Evolutionary conservation across 2,888 invertebrate genomes (phyloP).

Genomic region (Scaptomyza cyrtandrae): DNA sequence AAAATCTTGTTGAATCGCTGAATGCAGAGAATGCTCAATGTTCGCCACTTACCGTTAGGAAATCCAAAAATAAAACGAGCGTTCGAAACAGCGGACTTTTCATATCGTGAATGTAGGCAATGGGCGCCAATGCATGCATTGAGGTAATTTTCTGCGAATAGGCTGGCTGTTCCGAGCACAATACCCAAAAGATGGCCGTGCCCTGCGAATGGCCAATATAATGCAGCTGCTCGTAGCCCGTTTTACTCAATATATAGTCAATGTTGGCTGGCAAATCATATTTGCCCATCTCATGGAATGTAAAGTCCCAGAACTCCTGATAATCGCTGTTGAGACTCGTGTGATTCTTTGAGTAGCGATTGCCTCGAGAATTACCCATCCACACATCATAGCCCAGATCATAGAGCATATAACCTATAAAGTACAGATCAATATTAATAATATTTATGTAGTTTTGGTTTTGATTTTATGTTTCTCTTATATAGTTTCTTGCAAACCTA

Average conservation of each 20-base stretch:
- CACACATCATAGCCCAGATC: constrained; percentile 85
- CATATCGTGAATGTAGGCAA: constrained; percentile 86
- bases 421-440: not conserved
- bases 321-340: constrained; percentile 81
- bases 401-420: constrained; percentile 84
- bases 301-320: constrained; percentile 87
- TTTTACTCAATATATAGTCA: constrained; percentile 88
- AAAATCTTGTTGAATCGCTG: constrained; percentile 15
- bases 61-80: constrained; percentile 82
- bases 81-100: constrained; percentile 84
- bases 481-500: constrained; percentile 62
- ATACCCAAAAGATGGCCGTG: constrained; percentile 86
- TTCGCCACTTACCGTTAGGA: constrained; percentile 77
- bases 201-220: constrained; percentile 93
- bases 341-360: constrained; percentile 84
- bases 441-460: not conserved
- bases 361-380: constrained; percentile 84
- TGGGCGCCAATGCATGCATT: constrained; percentile 86
- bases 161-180: constrained; percentile 85
- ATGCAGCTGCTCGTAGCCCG: constrained; percentile 88
- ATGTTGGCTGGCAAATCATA: constrained; percentile 93
- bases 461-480: not conserved
- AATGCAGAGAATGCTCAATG: constrained; percentile 6
- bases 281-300: constrained; percentile 90
- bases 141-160: constrained; percentile 86